A percentile compares a stretch with the other conserved stretches of the same genome.
These are phyloP conservation scores for Columba janthina DNA, from an alignment of 2,113 vertebrate genomes.

Conservation along the genomic window DNA sequence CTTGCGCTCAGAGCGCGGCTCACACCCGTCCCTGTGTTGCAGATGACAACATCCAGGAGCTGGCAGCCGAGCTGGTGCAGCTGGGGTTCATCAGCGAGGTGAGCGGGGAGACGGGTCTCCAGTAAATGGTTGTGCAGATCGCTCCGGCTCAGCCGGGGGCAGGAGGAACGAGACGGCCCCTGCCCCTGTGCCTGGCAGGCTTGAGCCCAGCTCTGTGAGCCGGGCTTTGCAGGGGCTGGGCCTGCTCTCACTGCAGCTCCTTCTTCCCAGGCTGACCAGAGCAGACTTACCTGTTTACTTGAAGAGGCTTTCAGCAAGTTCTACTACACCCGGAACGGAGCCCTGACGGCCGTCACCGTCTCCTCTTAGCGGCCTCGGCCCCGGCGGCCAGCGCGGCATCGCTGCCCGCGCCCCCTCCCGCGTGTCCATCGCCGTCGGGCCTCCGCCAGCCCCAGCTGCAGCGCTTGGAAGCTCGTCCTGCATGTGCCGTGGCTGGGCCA, in stretches of 20 bases:
- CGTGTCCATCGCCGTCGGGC: constrained; percentile 20
- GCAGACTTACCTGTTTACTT: constrained; percentile 89
- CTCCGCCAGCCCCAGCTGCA: constrained; percentile 16
- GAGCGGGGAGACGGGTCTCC: background rate
- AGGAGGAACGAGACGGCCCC: background rate
- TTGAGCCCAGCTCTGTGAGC: background rate
- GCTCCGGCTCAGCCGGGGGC: background rate
- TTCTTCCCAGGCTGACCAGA: constrained; percentile 87
- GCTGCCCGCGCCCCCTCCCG: constrained; percentile 14
- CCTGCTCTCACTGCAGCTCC: background rate
- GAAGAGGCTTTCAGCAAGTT: constrained; percentile 97
- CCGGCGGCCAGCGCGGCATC: background rate
- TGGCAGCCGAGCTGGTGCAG: constrained; percentile 95
- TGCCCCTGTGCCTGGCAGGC: background rate
- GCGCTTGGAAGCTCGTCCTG: constrained; percentile 58
- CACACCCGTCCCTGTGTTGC: background rate
- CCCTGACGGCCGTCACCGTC: constrained; percentile 91
- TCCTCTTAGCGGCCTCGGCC: constrained; percentile 84
- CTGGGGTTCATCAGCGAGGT: constrained; percentile 98
- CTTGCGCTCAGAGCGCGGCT: fast-evolving
- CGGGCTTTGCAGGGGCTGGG: background rate
- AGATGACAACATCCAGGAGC: constrained; percentile 96
- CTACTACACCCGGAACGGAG: constrained; percentile 89
- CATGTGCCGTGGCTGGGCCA: constrained; percentile 58
- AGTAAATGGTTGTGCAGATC: fast-evolving